These are phyloP conservation scores for Enteromius anoplus DNA, from an alignment of 2,797 vertebrate genomes.

Conservation along the genomic window DNA sequence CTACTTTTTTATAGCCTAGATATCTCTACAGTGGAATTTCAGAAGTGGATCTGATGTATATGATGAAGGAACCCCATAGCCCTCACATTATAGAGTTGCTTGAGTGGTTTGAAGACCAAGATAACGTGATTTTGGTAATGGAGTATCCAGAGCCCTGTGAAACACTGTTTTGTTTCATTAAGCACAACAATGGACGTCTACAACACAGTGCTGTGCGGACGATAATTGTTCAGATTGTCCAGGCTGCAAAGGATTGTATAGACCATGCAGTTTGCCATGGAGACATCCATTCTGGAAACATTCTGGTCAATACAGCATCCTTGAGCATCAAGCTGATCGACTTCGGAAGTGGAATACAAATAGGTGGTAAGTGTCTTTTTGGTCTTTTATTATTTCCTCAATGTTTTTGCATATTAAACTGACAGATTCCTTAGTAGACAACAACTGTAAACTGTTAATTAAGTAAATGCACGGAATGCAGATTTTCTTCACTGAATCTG, in stretches of 20 bases:
- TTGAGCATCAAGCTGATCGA: not conserved
- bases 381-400: not conserved
- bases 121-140: not conserved
- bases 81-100: not conserved
- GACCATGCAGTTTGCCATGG: not conserved
- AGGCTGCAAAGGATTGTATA: not conserved
- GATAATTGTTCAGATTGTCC: not conserved
- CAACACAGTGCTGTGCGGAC: not conserved
- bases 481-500: not conserved
- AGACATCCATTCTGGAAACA: slow-evolving; percentile 3
- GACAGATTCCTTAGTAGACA: not conserved
- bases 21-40: not conserved
- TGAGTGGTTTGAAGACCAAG: not conserved
- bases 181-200: not conserved
- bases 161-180: not conserved
- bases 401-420: not conserved
- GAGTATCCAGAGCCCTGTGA: slow-evolving; percentile 2
- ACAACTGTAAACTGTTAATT: not conserved
- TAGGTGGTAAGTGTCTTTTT: not conserved
- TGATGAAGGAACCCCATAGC: not conserved
- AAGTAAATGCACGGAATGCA: not conserved
- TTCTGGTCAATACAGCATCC: not conserved
- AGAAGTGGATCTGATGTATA: not conserved
- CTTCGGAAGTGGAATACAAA: not conserved
- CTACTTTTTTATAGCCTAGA: not conserved